These are phyloP conservation scores for Diorhabda elongata DNA, from an alignment of 1,140 invertebrate genomes.

Conservation along the genomic window DNA sequence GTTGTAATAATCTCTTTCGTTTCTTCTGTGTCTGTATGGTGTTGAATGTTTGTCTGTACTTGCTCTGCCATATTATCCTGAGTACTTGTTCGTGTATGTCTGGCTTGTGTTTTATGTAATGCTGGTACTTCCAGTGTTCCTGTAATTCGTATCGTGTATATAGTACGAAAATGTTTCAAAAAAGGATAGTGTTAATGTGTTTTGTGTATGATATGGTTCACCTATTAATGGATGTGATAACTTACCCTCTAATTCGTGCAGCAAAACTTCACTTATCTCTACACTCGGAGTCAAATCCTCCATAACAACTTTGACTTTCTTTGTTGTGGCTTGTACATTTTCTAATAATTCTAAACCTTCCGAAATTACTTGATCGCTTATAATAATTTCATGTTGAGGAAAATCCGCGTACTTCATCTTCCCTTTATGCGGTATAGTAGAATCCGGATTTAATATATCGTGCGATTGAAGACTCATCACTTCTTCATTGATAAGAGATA, in stretches of 20 bases:
- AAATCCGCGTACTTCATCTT: constrained; percentile 41
- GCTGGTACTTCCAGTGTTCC: constrained; percentile 43
- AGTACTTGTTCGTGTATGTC: constrained; percentile 39
- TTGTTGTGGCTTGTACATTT: constrained; percentile 31
- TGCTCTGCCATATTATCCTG: constrained; percentile 37
- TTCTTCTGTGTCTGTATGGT: constrained; percentile 48
- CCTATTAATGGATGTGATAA: constrained; percentile 31
- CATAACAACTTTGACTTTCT: constrained; percentile 36
- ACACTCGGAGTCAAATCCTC: constrained; percentile 38
- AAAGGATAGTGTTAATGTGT: constrained; percentile 22
- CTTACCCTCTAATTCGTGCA: constrained; percentile 54
- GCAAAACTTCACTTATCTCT: constrained; percentile 47
- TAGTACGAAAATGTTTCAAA: not conserved
- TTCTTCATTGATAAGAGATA: constrained; percentile 41
- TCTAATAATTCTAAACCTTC: constrained; percentile 48
- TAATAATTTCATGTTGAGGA: constrained; percentile 50
- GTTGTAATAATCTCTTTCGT: constrained; percentile 55
- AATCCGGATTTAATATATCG: constrained; percentile 36
- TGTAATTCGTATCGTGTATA: constrained; percentile 36
- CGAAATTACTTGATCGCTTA: constrained; percentile 50
- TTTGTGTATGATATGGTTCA: constrained; percentile 15
- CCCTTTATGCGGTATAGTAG: constrained; percentile 47
- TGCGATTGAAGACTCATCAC: constrained; percentile 35
- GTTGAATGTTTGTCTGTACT: constrained; percentile 33
- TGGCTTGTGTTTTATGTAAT: constrained; percentile 45